Conservation (phyloP, 23 tunicate genomes). For the Ciona savignyi region DNA sequence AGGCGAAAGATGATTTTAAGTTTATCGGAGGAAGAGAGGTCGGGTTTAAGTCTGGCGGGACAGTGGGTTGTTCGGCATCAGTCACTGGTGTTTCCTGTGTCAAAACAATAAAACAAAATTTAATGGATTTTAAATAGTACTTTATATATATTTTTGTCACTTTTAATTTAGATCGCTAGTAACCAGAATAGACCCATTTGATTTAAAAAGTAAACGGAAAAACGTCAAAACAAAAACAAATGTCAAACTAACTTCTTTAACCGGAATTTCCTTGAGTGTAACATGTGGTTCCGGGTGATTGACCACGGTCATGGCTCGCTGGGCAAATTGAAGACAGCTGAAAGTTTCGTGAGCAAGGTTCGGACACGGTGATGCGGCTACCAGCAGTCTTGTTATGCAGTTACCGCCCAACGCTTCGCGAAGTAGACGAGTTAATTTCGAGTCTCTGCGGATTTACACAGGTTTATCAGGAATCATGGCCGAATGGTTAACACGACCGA, state of each 20-base stretch:
- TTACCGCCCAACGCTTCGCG: conserved; percentile 86
- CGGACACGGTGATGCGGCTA: conserved; percentile 78
- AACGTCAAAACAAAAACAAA: no score
- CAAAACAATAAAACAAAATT: no score
- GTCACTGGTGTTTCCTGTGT: no score
- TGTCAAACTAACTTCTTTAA: not conserved
- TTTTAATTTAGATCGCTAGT: no score
- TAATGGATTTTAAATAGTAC: no score
- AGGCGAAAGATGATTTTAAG: not conserved
- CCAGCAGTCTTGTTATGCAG: conserved; percentile 68
- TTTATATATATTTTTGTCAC: no score
- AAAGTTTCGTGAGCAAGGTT: conserved; percentile 87
- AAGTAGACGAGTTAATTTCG: conserved; percentile 69
- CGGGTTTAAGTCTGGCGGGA: no score
- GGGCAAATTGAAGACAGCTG: conserved; percentile 66
- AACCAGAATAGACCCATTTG: no score
- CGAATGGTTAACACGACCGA: no score
- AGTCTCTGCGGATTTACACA: conserved; percentile 90
- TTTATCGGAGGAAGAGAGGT: conserved; percentile 18
- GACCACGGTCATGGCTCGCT: conserved; percentile 31
- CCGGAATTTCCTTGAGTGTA: not conserved
- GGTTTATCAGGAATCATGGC: no score
- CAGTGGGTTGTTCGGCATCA: no score
- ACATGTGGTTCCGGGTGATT: conserved; percentile 59
- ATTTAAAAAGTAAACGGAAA: no score